Evolutionary conservation across 2,113 vertebrate genomes (phyloP).

Genomic region (Herpetotheres cachinnans): DNA sequence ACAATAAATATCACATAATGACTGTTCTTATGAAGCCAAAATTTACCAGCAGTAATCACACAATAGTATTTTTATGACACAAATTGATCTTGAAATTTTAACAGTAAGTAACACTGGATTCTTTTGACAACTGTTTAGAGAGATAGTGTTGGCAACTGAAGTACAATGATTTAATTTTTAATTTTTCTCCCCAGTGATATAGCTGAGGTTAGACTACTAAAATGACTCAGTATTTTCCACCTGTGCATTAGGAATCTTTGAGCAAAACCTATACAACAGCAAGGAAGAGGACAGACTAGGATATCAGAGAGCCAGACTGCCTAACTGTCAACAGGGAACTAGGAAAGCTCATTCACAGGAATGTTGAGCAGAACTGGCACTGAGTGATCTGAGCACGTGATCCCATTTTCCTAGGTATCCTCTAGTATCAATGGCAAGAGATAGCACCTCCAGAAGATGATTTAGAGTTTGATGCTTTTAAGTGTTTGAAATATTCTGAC

Average conservation of each 20-base stretch:
- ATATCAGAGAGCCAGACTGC: neutral
- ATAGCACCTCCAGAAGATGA: neutral
- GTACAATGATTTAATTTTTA: neutral
- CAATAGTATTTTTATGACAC: neutral
- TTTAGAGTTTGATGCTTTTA: neutral
- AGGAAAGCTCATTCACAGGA: neutral
- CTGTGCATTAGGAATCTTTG: neutral
- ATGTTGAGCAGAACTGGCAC: accelerated
- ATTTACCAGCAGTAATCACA: neutral
- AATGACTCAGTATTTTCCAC: neutral
- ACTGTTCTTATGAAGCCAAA: neutral
- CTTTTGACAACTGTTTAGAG: neutral
- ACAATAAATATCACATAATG: neutral
- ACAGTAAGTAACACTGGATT: neutral
- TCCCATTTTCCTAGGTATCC: neutral
- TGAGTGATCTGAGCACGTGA: neutral
- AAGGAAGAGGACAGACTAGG: neutral
- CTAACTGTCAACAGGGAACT: neutral
- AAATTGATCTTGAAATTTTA: neutral
- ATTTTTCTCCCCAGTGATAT: neutral
- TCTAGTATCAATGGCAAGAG: neutral
- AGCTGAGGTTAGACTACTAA: neutral
- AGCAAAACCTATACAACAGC: neutral
- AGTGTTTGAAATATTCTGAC: neutral
- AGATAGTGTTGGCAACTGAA: neutral